A percentile compares a stretch with the other conserved stretches of the same genome.
Conservation (phyloP, 2,113 vertebrate genomes). For the Alexandromys fortis region DNA sequence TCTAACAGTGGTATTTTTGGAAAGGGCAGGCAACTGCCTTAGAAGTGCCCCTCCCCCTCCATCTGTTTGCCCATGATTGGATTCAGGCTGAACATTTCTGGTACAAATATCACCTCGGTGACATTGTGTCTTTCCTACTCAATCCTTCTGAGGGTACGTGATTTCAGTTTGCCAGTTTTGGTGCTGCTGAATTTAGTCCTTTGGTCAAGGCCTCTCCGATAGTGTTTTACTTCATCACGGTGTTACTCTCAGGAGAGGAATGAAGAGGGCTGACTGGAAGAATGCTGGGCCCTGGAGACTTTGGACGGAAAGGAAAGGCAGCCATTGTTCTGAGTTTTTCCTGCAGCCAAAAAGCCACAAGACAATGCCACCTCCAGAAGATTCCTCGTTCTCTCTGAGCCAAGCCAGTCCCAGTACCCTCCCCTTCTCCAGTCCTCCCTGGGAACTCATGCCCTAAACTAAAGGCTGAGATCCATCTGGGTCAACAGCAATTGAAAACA, state of each 20-base stretch:
- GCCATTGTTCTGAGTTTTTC: background rate
- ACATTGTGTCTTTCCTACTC: background rate
- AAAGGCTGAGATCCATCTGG: background rate
- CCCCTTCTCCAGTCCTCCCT: background rate
- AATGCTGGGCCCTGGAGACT: background rate
- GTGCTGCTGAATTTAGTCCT: background rate
- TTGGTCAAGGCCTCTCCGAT: background rate
- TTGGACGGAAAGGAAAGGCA: background rate
- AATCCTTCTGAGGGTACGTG: background rate
- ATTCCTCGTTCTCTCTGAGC: background rate
- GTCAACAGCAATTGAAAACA: conserved; percentile 37
- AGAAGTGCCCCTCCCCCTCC: background rate
- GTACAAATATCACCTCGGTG: background rate
- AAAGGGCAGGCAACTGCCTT: background rate
- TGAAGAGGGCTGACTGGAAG: background rate
- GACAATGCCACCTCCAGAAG: background rate
- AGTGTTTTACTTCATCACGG: background rate
- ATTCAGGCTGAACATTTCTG: conserved; percentile 7
- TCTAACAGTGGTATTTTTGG: conserved; percentile 17
- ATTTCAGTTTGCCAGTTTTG: background rate
- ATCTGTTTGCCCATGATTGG: background rate
- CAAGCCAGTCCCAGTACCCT: background rate
- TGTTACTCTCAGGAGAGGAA: background rate
- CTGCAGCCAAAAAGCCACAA: background rate
- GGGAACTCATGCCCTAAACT: background rate